Evolutionary conservation across 1,140 invertebrate genomes (phyloP).

Genomic region (Pogonomyrmex barbatus): DNA sequence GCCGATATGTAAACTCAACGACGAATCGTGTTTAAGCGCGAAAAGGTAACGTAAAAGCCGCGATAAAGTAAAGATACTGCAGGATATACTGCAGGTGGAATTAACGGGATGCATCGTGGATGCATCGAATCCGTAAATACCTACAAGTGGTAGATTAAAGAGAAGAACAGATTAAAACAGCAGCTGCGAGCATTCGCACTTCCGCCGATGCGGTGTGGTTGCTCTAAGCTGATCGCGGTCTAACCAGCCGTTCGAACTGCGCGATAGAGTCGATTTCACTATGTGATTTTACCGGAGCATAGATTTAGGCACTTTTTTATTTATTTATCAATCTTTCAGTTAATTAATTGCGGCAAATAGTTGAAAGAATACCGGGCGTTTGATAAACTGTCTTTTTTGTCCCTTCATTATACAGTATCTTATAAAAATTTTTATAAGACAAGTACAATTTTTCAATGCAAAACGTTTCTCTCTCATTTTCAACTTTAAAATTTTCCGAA

Average conservation of each 20-base stretch:
- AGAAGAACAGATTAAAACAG: slow-evolving; percentile 66
- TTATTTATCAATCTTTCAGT: slow-evolving; percentile 63
- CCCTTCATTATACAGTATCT: neutral
- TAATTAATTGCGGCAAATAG: slow-evolving; percentile 61
- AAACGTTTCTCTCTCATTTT: neutral
- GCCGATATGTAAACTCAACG: neutral
- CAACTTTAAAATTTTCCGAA: neutral
- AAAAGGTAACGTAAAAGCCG: neutral
- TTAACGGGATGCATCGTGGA: neutral
- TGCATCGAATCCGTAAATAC: slow-evolving; percentile 31
- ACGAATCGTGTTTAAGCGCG: neutral
- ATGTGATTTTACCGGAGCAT: slow-evolving; percentile 47
- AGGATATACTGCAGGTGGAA: neutral
- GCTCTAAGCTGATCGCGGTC: slow-evolving; percentile 71
- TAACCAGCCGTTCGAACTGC: slow-evolving; percentile 49
- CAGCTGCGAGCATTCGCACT: slow-evolving; percentile 42
- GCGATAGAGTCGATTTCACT: slow-evolving; percentile 34
- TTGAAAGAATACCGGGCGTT: slow-evolving; percentile 21
- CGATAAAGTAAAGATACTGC: too few species aligned
- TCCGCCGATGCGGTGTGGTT: slow-evolving; percentile 43
- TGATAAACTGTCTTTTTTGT: slow-evolving; percentile 5
- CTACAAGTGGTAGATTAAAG: slow-evolving; percentile 16
- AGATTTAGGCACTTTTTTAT: slow-evolving; percentile 57
- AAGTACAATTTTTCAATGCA: neutral
- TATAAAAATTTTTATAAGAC: neutral